Conservation (phyloP, 2,888 invertebrate genomes). For the Cheilosia urbana region DNA sequence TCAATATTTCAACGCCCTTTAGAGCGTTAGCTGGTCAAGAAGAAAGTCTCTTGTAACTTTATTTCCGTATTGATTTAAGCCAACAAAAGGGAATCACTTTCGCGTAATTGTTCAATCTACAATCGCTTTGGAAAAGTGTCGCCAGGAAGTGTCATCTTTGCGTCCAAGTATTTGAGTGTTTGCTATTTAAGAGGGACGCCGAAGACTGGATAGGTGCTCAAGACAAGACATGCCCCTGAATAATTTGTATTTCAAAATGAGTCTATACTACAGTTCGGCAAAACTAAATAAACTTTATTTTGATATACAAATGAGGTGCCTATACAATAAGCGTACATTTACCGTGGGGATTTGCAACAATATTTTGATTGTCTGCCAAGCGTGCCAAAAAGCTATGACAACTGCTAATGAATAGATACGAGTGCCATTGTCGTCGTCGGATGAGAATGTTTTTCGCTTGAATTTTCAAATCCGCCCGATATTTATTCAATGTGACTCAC, state of each 20-base stretch:
- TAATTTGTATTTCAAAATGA: background rate
- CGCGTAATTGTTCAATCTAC: background rate
- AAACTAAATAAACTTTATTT: constrained; percentile 4
- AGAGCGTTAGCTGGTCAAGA: too few species aligned
- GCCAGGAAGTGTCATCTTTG: constrained; percentile 23
- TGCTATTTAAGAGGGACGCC: background rate
- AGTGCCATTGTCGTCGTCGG: constrained; percentile 1
- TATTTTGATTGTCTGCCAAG: constrained; percentile 42
- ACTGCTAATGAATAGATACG: constrained; percentile 27
- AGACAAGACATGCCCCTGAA: background rate
- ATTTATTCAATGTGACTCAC: constrained; percentile 38
- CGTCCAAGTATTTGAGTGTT: background rate
- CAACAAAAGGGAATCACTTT: too few species aligned
- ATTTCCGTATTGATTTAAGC: too few species aligned
- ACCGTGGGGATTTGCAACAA: background rate
- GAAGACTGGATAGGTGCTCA: background rate
- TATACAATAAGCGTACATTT: too few species aligned
- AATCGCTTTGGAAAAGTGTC: constrained; percentile 12
- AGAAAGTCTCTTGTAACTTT: too few species aligned
- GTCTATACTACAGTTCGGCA: background rate
- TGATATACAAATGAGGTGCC: background rate
- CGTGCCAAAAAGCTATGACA: constrained; percentile 28
- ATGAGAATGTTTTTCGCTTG: constrained; percentile 32
- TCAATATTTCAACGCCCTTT: too few species aligned
- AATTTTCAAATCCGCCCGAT: constrained; percentile 16